Conservation (phyloP, 37 sponge, comb jelly and placozoan species). For the Cliona cf. orientalis region DNA sequence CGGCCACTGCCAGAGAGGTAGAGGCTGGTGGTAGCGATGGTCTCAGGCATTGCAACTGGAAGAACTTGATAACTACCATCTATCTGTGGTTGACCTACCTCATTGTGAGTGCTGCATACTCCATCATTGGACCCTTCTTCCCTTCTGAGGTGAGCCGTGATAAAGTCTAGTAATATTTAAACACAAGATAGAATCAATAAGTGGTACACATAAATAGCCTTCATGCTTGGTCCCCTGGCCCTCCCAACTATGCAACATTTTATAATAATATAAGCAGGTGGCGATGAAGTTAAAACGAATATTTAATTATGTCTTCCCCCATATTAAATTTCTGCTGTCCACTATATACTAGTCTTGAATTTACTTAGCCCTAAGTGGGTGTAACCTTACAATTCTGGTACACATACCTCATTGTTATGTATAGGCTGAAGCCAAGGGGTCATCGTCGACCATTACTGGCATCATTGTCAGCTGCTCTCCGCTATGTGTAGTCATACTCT, state of each 20-base stretch:
- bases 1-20: no score
- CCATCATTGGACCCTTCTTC: conserved; percentile 55
- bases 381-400: neutral
- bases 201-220: neutral
- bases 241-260: neutral
- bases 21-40: no score
- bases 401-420: neutral
- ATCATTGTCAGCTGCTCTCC: conserved; percentile 57
- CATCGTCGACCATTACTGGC: conserved; percentile 16
- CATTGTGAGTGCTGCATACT: conserved; percentile 37
- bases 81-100: conserved; percentile 33
- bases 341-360: neutral
- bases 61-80: neutral
- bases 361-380: neutral
- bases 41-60: neutral
- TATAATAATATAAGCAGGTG: no score
- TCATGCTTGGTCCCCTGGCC: neutral
- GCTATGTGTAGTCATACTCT: conserved; percentile 39
- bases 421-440: conserved; percentile 42
- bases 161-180: no score
- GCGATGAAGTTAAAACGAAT: no score
- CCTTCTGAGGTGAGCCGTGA: conserved; percentile 43
- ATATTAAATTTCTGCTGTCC: no score
- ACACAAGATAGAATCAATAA: neutral
- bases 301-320: no score